Evolutionary conservation across 2,888 invertebrate species (phyloP), one percentile per base, ranked within the genome.

Genomic region (Nasonovia ribisnigri): DNA sequence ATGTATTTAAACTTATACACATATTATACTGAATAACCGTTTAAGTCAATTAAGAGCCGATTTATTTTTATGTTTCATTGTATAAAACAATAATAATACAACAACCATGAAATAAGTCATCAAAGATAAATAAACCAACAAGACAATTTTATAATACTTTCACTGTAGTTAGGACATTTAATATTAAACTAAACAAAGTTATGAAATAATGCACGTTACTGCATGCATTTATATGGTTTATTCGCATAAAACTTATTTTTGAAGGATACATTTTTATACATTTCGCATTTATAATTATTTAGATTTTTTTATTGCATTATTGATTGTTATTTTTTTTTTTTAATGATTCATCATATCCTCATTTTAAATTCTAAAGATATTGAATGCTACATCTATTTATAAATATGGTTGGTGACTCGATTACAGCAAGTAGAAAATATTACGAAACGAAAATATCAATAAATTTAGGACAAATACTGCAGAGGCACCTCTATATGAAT

Each of bases 71-170:
- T 24, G 48, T 84, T 54, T 84, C 51, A 42, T 43, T 91, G 42
- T 51, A 54, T 43, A 84, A 57, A 84, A 91, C 8, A n/a, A 54
- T 60, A 77, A 48, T 77, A 92, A 24, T n/a, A 87, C 42, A 77
- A 57, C 3, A 87, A 11, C 3, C 26, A 87, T 92, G 36, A 86
- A 60, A 92, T 36, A 87, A 92, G 86, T 86, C 84, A n/a, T 91
- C 60, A 92, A 48, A 60, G 24, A 84, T 84, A 84, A 54, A 91
- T n/a, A 36, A 48, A 24, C 36, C 20, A 26, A 77, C 2, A 43
- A 54, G 51, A 48, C 54, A 48, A 92, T 92, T 87, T 92, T 87
- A 60, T 36, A 87, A 92, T 20, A 87, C 92, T 87, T 92, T 92
- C 92, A 92, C 92, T 36, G 36, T 43, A 6, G 42, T 20, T 92